These are phyloP conservation scores for Pampusana beccarii DNA, from an alignment of 2,113 vertebrate species.

Conservation along the genomic window DNA sequence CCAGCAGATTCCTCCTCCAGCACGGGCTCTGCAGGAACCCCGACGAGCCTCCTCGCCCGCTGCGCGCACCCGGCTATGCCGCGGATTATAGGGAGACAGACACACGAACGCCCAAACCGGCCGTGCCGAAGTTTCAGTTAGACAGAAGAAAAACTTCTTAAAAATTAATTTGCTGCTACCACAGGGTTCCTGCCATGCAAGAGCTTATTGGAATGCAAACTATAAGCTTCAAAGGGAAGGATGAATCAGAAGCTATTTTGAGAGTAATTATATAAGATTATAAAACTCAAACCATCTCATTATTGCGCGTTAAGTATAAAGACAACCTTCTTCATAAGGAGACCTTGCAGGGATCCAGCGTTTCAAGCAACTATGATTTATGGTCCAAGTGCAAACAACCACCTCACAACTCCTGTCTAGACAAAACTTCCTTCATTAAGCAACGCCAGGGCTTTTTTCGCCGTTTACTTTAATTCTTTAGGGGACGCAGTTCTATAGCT, in stretches of 20 bases:
- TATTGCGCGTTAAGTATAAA: constrained; percentile 6
- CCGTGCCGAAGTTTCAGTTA: constrained; percentile 11
- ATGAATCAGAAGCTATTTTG: constrained; percentile 67
- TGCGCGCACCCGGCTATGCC: not conserved
- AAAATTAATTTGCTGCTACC: constrained; percentile 62
- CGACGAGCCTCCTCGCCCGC: not conserved
- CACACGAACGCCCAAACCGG: not conserved
- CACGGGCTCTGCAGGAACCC: not conserved
- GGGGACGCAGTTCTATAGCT: not conserved
- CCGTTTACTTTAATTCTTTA: not conserved
- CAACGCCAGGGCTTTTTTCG: not conserved
- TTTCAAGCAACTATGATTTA: not conserved
- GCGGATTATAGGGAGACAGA: not conserved
- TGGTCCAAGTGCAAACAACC: not conserved
- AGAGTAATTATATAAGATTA: constrained; percentile 70
- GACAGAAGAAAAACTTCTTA: constrained; percentile 25
- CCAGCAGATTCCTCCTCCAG: not conserved
- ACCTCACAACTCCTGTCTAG: not conserved
- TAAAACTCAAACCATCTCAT: constrained; percentile 49
- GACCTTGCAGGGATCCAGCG: not conserved
- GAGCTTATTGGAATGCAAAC: constrained; percentile 57
- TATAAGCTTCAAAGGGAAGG: constrained; percentile 68
- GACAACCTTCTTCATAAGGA: not conserved
- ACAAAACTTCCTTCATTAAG: not conserved
- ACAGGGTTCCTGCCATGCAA: constrained; percentile 33